These are phyloP conservation scores for Macrochelys suwanniensis DNA, from an alignment of 2,797 vertebrate genomes.

Conservation along the genomic window DNA sequence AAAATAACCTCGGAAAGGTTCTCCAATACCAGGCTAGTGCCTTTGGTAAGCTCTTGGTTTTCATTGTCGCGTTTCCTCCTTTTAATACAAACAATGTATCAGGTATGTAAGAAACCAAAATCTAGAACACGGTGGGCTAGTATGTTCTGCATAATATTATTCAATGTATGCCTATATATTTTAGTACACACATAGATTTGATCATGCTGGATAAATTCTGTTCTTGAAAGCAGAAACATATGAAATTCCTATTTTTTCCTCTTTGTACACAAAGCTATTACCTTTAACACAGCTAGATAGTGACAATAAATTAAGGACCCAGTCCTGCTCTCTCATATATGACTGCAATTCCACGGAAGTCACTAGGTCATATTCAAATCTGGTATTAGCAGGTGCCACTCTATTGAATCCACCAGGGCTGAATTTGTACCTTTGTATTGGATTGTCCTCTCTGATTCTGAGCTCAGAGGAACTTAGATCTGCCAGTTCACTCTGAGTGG, in stretches of 20 bases:
- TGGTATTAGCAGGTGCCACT: not conserved
- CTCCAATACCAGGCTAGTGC: not conserved
- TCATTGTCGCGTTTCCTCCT: not conserved
- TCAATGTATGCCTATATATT: not conserved
- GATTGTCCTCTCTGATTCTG: not conserved
- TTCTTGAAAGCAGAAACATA: not conserved
- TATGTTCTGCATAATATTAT: not conserved
- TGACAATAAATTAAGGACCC: not conserved
- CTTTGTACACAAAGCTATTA: not conserved
- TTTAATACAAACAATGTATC: not conserved
- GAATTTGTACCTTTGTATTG: not conserved
- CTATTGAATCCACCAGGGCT: not conserved
- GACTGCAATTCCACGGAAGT: not conserved
- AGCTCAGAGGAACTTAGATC: not conserved
- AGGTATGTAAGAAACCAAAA: not conserved
- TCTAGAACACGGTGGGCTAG: not conserved
- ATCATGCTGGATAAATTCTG: not conserved
- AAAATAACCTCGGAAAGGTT: not conserved
- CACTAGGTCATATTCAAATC: not conserved
- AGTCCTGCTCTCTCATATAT: not conserved
- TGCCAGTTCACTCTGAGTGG: not conserved
- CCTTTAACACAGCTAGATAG: not conserved
- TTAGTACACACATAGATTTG: not conserved
- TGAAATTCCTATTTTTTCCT: not conserved
- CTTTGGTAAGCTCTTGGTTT: not conserved